Base-by-base conservation (phyloP, 2,888 invertebrate species). In the Anorthoa munda region DNA sequence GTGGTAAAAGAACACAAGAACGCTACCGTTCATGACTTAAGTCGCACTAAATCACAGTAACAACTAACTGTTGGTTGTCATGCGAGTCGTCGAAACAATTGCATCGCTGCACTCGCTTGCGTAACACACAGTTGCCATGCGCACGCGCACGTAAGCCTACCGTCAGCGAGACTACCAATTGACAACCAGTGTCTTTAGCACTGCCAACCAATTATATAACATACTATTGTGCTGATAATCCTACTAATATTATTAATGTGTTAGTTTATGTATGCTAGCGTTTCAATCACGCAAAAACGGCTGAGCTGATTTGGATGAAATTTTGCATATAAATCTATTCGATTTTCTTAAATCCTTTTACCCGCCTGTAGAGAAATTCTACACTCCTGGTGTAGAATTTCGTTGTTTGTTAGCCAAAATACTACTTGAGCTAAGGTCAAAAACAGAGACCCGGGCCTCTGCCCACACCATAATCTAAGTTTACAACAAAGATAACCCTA, bases 51-150 rank as follows among this genome's bases (percentile, higher is more conserved):
- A 59, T 58, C 53, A 46, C 70, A 79, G 69, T 63, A 78, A 72
- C 71, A 72, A 66, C 70, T 83, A 87, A 89, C 85, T 74, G 81
- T 81, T 26, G 75, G 81, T 80, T 79, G 81, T 81, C 88, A 88
- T 86, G 90, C 86, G 67, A 86, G 63, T 77, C 85, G 82, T 85
- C 78, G 87, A 87, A 88, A 88, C 82, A 79, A 81, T 82, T 82
- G 85, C 84, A 85, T 82, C 79, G 88, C 61, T 68, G 77, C 82
- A 75, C 72, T 46, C 59, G 23, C 65, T 84, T 82, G 81, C 81
- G 63, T 77, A 77, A 80, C 64, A n/a, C 79, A 80, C 64, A n/a
- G 86, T 85, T 79, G 83, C 85, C 72, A 86, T 73, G 84, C 77
- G 66, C 72, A 4, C 15, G 64, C 66, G 64, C 64, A 66, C 63